Conservation (phyloP, 2,113 vertebrate genomes). For the Muntiacus muntjak region DNA sequence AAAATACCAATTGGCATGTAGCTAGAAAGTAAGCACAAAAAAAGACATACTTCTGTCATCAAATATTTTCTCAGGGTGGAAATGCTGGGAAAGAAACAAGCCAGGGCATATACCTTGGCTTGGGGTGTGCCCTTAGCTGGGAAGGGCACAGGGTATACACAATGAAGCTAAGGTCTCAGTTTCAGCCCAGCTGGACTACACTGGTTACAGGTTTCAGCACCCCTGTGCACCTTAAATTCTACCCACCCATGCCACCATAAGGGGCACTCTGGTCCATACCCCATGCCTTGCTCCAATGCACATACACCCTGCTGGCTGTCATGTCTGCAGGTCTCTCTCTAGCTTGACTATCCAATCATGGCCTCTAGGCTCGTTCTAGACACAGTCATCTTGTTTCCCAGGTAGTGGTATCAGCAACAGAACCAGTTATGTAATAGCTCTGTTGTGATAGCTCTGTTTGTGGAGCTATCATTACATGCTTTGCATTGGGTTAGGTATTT, state of each 20-base stretch:
- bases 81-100: neutral
- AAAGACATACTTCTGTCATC: neutral
- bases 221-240: neutral
- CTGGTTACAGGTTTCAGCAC: neutral
- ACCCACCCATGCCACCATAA: neutral
- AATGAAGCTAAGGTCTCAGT: neutral
- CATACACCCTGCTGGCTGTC: neutral
- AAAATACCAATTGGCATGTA: conserved; percentile 97
- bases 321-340: neutral
- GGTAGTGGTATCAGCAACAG: neutral
- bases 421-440: neutral
- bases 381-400: neutral
- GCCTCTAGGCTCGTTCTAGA: neutral
- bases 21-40: conserved; percentile 80
- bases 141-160: neutral
- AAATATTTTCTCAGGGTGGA: neutral
- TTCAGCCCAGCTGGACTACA: neutral
- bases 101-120: accelerated
- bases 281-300: neutral
- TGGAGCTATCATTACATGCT: neutral
- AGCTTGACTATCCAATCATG: neutral
- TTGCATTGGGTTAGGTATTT: neutral
- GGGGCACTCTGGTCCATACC: neutral
- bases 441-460: neutral
- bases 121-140: too few relatives aligned